Evolutionary conservation across 2,113 vertebrate species (phyloP).

Genomic region (Chloropsis cyanopogon): DNA sequence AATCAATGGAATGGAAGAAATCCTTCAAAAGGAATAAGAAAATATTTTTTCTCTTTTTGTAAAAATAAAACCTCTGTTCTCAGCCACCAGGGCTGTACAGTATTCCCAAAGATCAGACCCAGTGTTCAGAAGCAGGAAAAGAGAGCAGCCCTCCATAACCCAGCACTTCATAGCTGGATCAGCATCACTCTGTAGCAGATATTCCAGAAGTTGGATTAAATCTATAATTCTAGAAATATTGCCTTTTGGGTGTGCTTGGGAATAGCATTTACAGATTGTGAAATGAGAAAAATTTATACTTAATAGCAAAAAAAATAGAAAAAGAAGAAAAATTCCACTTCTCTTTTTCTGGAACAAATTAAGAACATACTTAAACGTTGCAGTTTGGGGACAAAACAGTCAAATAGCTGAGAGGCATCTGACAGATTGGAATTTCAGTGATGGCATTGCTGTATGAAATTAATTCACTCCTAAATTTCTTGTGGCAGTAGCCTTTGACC

Average conservation of each 20-base stretch:
- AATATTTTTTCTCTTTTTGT: neutral
- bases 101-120: neutral
- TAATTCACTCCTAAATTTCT: neutral
- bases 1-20: neutral
- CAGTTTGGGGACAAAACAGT: neutral
- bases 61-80: neutral
- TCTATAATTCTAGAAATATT: neutral
- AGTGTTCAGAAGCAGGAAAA: neutral
- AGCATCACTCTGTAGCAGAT: neutral
- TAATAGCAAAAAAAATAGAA: neutral
- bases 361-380: neutral
- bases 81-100: neutral
- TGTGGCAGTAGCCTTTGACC: neutral
- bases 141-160: neutral
- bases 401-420: neutral
- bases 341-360: neutral
- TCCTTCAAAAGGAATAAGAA: neutral
- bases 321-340: neutral
- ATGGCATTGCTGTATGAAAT: neutral
- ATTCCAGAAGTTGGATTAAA: neutral
- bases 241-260: neutral
- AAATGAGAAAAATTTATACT: neutral
- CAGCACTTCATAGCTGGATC: neutral
- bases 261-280: neutral
- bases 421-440: neutral